Evolutionary conservation across 2,888 invertebrate genomes (phyloP).

Genomic region (Panopea generosa): DNA sequence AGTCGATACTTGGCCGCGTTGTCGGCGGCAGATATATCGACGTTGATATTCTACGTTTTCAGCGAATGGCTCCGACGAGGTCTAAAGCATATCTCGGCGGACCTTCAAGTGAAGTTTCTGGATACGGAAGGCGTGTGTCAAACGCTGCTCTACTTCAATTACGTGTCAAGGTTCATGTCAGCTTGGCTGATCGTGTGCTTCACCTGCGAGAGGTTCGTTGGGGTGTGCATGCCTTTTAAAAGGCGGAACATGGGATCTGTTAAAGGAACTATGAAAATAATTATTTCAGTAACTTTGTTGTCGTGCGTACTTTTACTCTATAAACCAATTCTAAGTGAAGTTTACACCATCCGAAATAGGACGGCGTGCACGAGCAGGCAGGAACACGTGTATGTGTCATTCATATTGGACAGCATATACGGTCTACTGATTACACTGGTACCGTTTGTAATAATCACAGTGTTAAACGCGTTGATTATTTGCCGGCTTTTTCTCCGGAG

Average conservation of each 20-base stretch:
- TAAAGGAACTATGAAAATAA: constrained; percentile 68
- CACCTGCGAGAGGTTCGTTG: constrained; percentile 82
- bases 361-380: constrained; percentile 68
- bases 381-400: constrained; percentile 60
- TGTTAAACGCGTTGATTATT: constrained; percentile 75
- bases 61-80: constrained; percentile 82
- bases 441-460: constrained; percentile 76
- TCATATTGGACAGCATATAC: constrained; percentile 77
- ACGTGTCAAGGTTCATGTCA: constrained; percentile 80
- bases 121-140: constrained; percentile 86
- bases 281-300: constrained; percentile 67
- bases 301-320: constrained; percentile 71
- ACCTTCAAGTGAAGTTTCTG: constrained; percentile 57
- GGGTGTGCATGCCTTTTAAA: constrained; percentile 81
- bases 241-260: constrained; percentile 74
- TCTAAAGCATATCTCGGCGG: constrained; percentile 53
- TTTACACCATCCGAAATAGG: constrained; percentile 48
- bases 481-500: constrained; percentile 63
- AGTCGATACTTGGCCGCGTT: constrained; percentile 92
- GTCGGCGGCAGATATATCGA: constrained; percentile 91
- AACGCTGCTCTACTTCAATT: constrained; percentile 90
- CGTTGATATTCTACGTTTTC: constrained; percentile 87
- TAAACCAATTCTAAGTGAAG: constrained; percentile 79
- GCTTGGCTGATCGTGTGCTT: constrained; percentile 83
- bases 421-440: constrained; percentile 73